Base-by-base conservation (phyloP, 2,888 invertebrate species). In the Taenaris catops region DNA sequence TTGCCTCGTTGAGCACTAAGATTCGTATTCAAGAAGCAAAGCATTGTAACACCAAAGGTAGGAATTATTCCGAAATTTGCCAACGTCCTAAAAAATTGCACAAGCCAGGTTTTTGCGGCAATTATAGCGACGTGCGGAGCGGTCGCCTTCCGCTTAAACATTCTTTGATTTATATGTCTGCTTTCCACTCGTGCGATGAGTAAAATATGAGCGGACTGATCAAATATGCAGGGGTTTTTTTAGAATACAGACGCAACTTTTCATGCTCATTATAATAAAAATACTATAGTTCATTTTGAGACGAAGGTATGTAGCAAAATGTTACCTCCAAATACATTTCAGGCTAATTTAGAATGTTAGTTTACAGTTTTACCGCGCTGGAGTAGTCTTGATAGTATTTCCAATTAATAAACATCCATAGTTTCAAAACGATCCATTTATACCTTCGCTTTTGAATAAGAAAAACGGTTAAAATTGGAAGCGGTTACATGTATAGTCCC, bases 201-300 rank as follows among this genome's bases (percentile, higher is more conserved):
- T 81, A 76, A 81, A 83, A 80, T 84, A 84, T 84, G 79, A 83
- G 71, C 53, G 70, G 46, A 67, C 63, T 62, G 66, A 74, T 81
- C 78, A 81, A 81, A 81, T 71, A 74, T 80, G 79, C 80, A 68
- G 58, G 60, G n/a, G n/a, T n/a, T 75, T 68, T 76, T 79, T 83
- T 72, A 66, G 71, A 69, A 62, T 48, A 43, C 63, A 46, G 56
- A 61, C 66, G 74, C 70, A 67, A 64, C 67, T 71, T 60, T 76
- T 68, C 66, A 69, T 64, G 65, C 65, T 81, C 71, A 78, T 86
- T 83, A 80, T 73, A 83, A 84, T 83, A 84, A 83, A 81, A 76
- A 79, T 67, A 63, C 79, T 53, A 83, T 80, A 79, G 72, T 70
- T 83, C 76, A 81, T 75, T 67, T 66, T 65, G 63, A 59, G 59